phyloP scores from a whole-genome alignment of 2,888 invertebrate species.

The Lampropteryx suffumata region DNA sequence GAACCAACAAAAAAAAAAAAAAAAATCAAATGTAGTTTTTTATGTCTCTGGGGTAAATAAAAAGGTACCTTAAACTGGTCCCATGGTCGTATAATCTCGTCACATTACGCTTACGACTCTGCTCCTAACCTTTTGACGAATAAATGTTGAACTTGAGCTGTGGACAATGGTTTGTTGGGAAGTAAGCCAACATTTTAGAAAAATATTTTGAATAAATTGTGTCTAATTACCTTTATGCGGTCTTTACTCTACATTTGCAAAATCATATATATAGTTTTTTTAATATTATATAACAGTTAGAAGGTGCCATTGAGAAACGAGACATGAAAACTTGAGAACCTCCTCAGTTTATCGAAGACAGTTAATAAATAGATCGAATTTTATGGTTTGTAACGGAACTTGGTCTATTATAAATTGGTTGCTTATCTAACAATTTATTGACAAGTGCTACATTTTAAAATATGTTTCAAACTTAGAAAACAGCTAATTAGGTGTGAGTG shows the following conservation, averaged over 20 bases:
- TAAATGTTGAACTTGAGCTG: conserved; percentile 43
- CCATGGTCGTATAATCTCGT: conserved; percentile 56
- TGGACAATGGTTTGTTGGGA: conserved; percentile 21
- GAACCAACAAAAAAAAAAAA: conserved; percentile 40
- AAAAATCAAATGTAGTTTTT: conserved; percentile 50
- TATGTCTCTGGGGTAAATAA: conserved; percentile 50
- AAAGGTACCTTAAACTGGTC: conserved; percentile 52
- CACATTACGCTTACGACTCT: conserved; percentile 55
- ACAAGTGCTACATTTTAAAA: conserved; percentile 13
- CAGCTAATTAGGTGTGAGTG: conserved; percentile 32
- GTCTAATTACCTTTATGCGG: not conserved
- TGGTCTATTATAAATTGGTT: conserved; percentile 21
- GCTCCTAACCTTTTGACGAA: conserved; percentile 51
- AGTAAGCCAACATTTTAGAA: conserved; percentile 5
- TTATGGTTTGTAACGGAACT: conserved; percentile 23
- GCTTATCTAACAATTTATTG: conserved; percentile 20
- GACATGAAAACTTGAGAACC: too few species aligned
- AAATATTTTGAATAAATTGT: not conserved
- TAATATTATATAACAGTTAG: too few species aligned
- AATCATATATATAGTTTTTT: too few species aligned
- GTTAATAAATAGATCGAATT: conserved; percentile 12
- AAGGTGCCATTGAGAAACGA: too few species aligned
- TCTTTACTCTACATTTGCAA: too few species aligned
- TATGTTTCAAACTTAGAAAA: conserved; percentile 25
- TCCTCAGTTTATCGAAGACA: too few species aligned